Evolutionary conservation across 2,888 invertebrate species (phyloP).

Genomic region (Drosophila helvetica): DNA sequence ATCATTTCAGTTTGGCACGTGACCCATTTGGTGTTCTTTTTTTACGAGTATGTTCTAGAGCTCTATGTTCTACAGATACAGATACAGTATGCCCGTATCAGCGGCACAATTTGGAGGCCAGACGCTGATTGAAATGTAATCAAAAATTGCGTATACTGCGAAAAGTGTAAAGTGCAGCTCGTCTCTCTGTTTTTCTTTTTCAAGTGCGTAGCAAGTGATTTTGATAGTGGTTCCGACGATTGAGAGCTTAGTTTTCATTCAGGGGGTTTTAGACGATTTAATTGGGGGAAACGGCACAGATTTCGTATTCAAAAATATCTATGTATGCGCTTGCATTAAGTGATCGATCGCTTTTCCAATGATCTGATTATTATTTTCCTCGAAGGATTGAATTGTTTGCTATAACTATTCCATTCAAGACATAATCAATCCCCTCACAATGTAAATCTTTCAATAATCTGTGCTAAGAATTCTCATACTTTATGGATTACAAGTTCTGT

Average conservation of each 20-base stretch:
- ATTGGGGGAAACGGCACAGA: neutral
- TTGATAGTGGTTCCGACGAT: neutral
- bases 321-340: neutral
- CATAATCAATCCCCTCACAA: neutral
- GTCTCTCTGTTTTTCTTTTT: conserved; percentile 1
- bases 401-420: too few relatives aligned
- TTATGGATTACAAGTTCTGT: neutral
- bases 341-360: too few relatives aligned
- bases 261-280: neutral
- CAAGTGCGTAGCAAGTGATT: conserved; percentile 19
- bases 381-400: too few relatives aligned
- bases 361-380: too few relatives aligned
- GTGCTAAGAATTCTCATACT: neutral
- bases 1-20: conserved; percentile 44
- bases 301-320: neutral
- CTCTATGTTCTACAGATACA: conserved; percentile 15
- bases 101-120: conserved; percentile 19
- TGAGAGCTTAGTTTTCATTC: neutral
- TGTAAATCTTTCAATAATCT: neutral
- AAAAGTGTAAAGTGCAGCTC: conserved; percentile 54
- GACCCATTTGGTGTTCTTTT: conserved; percentile 51
- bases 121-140: conserved; percentile 65
- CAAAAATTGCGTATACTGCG: conserved; percentile 61
- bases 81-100: neutral
- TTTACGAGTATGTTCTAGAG: neutral